These are phyloP conservation scores for Bufo gargarizans DNA, from an alignment of 2,113 vertebrate genomes.

Conservation along the genomic window DNA sequence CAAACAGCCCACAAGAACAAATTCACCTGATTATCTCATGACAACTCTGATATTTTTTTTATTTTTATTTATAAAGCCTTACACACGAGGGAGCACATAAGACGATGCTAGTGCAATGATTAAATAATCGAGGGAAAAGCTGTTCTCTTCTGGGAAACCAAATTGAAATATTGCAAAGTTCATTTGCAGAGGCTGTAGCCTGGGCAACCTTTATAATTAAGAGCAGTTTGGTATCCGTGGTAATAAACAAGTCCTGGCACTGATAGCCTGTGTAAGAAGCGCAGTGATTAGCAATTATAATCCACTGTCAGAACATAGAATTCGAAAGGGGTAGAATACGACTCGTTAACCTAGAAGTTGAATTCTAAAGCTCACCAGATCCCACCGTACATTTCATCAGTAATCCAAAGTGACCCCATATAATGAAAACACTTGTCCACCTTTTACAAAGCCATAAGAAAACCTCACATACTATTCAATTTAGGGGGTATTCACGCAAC, in stretches of 20 bases:
- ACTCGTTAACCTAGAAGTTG: background rate
- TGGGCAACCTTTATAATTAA: conserved; percentile 55
- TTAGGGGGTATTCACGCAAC: no score
- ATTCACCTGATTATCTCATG: conserved; percentile 58
- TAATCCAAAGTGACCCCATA: no score
- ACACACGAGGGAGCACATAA: conserved; percentile 40
- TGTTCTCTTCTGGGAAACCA: conserved; percentile 37
- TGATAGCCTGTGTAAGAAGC: background rate
- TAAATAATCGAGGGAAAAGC: conserved; percentile 56
- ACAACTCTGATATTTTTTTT: conserved; percentile 32
- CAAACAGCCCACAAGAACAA: conserved; percentile 52
- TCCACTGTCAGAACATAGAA: conserved; percentile 8
- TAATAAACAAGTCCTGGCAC: conserved; percentile 44
- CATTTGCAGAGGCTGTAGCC: conserved; percentile 56
- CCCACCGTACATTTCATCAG: no score
- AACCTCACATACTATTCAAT: no score
- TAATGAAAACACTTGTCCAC: background rate
- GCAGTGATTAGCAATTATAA: conserved; percentile 28
- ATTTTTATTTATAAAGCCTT: conserved; percentile 29
- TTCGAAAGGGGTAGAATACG: background rate
- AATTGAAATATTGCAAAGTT: conserved; percentile 57
- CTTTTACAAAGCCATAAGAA: background rate
- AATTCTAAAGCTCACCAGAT: background rate
- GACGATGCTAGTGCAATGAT: conserved; percentile 42
- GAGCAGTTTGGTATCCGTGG: conserved; percentile 39